Percentiles rank a stretch among this genome's conserved stretches.
Evolutionary conservation across 2,888 invertebrate species (phyloP).

Genomic region (Cotesia congregata): DNA sequence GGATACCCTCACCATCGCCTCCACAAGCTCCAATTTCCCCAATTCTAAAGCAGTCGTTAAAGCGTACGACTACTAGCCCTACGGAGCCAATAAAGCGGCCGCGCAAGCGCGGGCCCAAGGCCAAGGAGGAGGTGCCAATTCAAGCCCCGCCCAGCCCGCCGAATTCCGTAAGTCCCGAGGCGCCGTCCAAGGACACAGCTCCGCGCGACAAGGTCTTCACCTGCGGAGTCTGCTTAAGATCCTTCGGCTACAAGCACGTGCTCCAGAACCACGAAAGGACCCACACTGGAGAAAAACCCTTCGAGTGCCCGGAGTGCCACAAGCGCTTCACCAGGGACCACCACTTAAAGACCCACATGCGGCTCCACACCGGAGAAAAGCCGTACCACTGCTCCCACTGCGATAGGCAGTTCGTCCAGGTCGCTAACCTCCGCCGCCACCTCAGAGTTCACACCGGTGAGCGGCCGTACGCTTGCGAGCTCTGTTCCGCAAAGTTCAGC

Average conservation of each 20-base stretch:
- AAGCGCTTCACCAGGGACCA: slow-evolving; percentile 93
- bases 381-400: slow-evolving; percentile 94
- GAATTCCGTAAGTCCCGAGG: slow-evolving; percentile 68
- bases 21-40: slow-evolving; percentile 69
- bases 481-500: slow-evolving; percentile 89
- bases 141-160: slow-evolving; percentile 72
- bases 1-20: slow-evolving; percentile 70
- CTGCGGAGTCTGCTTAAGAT: slow-evolving; percentile 88
- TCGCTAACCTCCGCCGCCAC: slow-evolving; percentile 91
- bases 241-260: slow-evolving; percentile 95
- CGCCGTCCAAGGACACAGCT: slow-evolving; percentile 58
- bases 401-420: slow-evolving; percentile 93
- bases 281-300: slow-evolving; percentile 95
- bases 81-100: no score
- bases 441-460: slow-evolving; percentile 93
- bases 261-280: slow-evolving; percentile 95
- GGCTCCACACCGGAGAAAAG: slow-evolving; percentile 93
- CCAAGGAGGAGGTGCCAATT: slow-evolving; percentile 72
- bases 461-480: slow-evolving; percentile 88
- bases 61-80: not conserved
- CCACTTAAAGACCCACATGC: slow-evolving; percentile 93
- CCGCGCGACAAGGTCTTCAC: slow-evolving; percentile 86
- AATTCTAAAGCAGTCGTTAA: not conserved
- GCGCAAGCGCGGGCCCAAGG: slow-evolving; percentile 53
- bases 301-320: slow-evolving; percentile 92